A percentile compares a stretch with the other conserved stretches of the same genome.
phyloP scores from a whole-genome alignment of 2,113 vertebrate species.

The Thamnaconus septentrionalis region DNA sequence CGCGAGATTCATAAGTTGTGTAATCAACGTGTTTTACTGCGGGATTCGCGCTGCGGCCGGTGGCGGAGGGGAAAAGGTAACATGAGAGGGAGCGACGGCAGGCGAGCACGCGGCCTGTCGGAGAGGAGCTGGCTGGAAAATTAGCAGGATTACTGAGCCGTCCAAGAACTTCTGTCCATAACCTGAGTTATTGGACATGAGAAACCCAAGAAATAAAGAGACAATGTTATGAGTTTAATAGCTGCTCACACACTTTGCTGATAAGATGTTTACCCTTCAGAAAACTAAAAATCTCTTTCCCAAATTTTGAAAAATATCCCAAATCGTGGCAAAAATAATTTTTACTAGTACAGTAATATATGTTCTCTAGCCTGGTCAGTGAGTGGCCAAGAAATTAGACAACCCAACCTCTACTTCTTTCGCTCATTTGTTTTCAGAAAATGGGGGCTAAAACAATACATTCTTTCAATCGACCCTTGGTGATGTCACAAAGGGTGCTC shows the following conservation, averaged over 20 bases:
- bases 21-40: constrained; percentile 66
- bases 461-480: too few relatives aligned
- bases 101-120: not conserved
- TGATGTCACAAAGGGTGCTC: too few relatives aligned
- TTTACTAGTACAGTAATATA: too few relatives aligned
- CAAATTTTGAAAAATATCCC: too few relatives aligned
- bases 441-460: too few relatives aligned
- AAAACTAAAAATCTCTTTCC: not conserved
- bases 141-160: not conserved
- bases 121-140: not conserved
- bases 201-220: not conserved
- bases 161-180: not conserved
- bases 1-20: constrained; percentile 61
- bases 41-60: constrained; percentile 4
- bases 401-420: too few relatives aligned
- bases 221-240: too few relatives aligned
- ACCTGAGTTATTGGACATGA: not conserved
- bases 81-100: constrained; percentile 2
- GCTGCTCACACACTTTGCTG: not conserved
- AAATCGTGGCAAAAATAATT: too few relatives aligned
- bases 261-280: not conserved
- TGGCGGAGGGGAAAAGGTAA: constrained; percentile 30
- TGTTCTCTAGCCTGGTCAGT: too few relatives aligned
- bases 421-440: too few relatives aligned
- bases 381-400: too few relatives aligned